Conservation (phyloP, 2,113 vertebrate species). For the Catharus minimus region DNA sequence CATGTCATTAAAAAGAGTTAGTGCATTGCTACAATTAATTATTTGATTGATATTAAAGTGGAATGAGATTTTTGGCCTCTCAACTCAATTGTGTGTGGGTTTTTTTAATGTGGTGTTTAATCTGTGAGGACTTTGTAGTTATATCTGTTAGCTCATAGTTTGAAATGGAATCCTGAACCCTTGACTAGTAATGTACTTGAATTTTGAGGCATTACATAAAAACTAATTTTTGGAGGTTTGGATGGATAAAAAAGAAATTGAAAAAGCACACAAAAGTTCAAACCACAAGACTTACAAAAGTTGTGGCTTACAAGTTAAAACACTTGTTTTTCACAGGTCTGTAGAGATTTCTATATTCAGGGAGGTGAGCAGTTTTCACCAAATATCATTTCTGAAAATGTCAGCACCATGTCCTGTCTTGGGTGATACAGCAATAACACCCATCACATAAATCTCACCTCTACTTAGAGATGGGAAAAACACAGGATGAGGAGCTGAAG, state of each 20-base stretch:
- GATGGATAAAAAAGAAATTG: not conserved
- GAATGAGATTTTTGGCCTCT: conserved; percentile 11
- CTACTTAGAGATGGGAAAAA: not conserved
- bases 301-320: not conserved
- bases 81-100: not conserved
- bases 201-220: not conserved
- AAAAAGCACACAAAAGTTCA: not conserved
- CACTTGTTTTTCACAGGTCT: not conserved
- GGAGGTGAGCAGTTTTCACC: not conserved
- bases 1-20: conserved; percentile 38
- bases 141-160: not conserved
- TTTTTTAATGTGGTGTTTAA: conserved; percentile 13
- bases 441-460: not conserved
- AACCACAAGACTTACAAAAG: not conserved
- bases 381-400: not conserved
- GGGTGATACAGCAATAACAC: not conserved
- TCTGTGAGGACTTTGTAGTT: not conserved
- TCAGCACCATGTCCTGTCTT: not conserved
- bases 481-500: not conserved
- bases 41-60: conserved; percentile 32
- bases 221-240: not conserved
- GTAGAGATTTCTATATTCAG: not conserved
- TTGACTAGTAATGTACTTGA: not conserved
- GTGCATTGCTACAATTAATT: conserved; percentile 26
- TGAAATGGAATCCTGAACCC: not conserved